phyloP scores from a whole-genome alignment of 2,797 vertebrate genomes.

The Uromys caudimaculatus region DNA sequence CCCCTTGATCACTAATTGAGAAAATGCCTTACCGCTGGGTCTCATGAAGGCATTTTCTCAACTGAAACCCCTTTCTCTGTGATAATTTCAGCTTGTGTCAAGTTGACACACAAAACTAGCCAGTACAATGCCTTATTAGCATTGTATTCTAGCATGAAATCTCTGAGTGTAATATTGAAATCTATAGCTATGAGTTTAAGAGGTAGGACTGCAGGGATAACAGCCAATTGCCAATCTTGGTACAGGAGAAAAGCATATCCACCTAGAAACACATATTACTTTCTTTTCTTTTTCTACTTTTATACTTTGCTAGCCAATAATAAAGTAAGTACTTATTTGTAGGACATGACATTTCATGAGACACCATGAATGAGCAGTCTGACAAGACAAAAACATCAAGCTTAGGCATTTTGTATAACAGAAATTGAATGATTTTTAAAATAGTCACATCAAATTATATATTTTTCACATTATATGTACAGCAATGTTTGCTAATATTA shows the following conservation, averaged over 20 bases:
- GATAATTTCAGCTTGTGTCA: no score
- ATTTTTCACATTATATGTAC: not conserved
- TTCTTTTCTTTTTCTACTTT: not conserved
- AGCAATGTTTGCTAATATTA: not conserved
- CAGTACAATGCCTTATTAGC: not conserved
- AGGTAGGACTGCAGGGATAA: not conserved
- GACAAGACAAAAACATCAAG: not conserved
- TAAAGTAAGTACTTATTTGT: not conserved
- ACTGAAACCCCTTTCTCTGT: no score
- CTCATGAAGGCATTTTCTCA: no score
- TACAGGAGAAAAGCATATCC: not conserved
- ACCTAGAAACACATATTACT: not conserved
- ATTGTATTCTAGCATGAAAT: not conserved
- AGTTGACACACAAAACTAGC: no score
- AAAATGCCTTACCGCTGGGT: no score
- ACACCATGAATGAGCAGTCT: not conserved
- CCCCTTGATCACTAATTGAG: no score
- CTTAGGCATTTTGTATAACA: not conserved
- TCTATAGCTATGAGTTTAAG: not conserved
- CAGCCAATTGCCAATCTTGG: not conserved
- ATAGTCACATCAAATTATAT: not conserved
- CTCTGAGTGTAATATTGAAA: slow-evolving; percentile 3
- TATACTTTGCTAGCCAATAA: not conserved
- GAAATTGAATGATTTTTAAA: not conserved
- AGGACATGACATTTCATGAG: not conserved